phyloP scores from a whole-genome alignment of 2,888 invertebrate species.

The Lobophora halterata region DNA sequence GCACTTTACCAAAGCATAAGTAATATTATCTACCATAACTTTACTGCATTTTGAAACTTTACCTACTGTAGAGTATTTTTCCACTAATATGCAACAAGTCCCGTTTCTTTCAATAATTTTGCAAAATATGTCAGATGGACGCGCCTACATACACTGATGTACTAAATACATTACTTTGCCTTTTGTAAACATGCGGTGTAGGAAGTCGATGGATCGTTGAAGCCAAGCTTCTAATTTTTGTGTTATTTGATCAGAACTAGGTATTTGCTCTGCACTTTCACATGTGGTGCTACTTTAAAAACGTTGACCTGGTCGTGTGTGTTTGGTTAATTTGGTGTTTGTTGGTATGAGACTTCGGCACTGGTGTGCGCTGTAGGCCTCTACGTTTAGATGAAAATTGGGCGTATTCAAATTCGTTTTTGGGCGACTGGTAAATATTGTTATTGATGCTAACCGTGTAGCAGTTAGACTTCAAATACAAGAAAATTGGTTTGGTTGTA shows the following conservation, averaged over 20 bases:
- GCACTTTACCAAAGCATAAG: no score
- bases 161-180: slow-evolving; percentile 23
- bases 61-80: no score
- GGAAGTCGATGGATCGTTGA: slow-evolving; percentile 44
- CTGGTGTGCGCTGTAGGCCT: slow-evolving; percentile 33
- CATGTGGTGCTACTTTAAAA: slow-evolving; percentile 73
- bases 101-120: slow-evolving; percentile 16
- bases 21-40: no score
- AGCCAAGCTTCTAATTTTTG: slow-evolving; percentile 59
- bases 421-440: slow-evolving; percentile 49
- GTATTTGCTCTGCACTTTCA: slow-evolving; percentile 74
- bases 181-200: slow-evolving; percentile 34
- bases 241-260: slow-evolving; percentile 67
- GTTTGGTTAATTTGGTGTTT: slow-evolving; percentile 63
- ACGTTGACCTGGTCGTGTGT: slow-evolving; percentile 67
- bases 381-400: no score
- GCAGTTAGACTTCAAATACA: slow-evolving; percentile 42
- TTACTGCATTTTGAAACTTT: no score
- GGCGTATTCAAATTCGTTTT: no score
- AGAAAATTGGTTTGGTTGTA: no score
- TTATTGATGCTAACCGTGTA: slow-evolving; percentile 37
- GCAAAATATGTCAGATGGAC: slow-evolving; percentile 5
- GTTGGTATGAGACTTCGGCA: slow-evolving; percentile 41
- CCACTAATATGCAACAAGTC: no score
- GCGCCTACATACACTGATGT: slow-evolving; percentile 7